Base-by-base conservation (phyloP, 2,113 vertebrate species). In the Anoplopoma fimbria region DNA sequence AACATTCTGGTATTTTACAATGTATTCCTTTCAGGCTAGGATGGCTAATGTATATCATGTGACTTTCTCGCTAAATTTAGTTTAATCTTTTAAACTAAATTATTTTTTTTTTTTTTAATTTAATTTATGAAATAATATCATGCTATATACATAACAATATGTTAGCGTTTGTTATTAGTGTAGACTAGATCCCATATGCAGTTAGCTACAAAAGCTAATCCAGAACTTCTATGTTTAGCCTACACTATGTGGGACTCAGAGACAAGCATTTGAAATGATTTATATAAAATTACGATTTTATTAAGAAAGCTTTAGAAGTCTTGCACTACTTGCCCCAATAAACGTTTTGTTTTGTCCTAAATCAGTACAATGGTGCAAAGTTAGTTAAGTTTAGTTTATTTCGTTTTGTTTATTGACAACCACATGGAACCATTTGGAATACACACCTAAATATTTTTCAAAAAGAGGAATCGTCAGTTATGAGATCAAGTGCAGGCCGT, bases 171-270 rank as follows among this genome's bases (percentile, higher is more conserved):
- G 17, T 12, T 23, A 68, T 33, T 31, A 33, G 9, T 31, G 27
- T 4, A 42, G 40, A 29, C 29, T n/a, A 38, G 33, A 38, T 21
- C 69, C 33, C 69, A 58, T 38, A 1, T 19, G 4, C 9, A 49
- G 29, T 69, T 49, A 13, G 65, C 65, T 69, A 29, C 34, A 57
- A 42, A 72, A 72, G 17, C 69, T 58, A 40, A 72, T 61, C 6
- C 19, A 45, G 19, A 47, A 47, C 21, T 34, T 63, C 15, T 27
- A 31, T 51, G 6, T 51, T 23, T 63, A 15, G 9, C 21, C 60
- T 47, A 15, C 12, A 15, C 21, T 75, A 10, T 25, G 6, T 29
- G 2, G 0, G 17, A 68, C 31, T 51, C 12, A 8, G 36, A 65
- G 17, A 68, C 15, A 19, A 21, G 27, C 10, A 9, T 69, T 33